Evolutionary conservation across 1,140 invertebrate species (phyloP).

Genomic region (Philotrypesis tridentata): DNA sequence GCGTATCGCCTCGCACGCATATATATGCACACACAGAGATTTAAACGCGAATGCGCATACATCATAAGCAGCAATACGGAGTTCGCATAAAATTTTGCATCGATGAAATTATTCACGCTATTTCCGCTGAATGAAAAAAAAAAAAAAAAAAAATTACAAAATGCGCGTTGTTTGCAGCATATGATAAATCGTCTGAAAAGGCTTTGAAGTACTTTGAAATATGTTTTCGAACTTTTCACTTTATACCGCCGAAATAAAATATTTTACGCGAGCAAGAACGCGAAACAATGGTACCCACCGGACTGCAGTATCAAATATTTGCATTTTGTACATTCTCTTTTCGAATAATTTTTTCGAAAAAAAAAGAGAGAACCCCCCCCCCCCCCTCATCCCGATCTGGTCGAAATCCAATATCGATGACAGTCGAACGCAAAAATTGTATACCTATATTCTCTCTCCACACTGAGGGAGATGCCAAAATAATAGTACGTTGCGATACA

Average conservation of each 20-base stretch:
- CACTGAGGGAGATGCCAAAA: too few relatives aligned
- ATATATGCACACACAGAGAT: too few relatives aligned
- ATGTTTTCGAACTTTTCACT: conserved; percentile 11
- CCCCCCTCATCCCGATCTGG: background rate
- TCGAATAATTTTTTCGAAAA: background rate
- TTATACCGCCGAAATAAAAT: background rate
- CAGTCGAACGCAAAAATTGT: background rate
- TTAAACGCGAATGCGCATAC: too few relatives aligned
- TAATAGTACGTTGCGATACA: too few relatives aligned
- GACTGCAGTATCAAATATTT: background rate
- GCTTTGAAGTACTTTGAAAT: conserved; percentile 7
- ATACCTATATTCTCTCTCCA: background rate
- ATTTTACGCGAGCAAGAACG: background rate
- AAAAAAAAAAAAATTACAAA: background rate
- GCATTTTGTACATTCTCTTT: background rate
- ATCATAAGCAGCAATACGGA: too few relatives aligned
- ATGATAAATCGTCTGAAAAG: background rate
- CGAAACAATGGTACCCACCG: background rate
- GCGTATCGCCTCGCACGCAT: too few relatives aligned
- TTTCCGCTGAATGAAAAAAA: too few relatives aligned
- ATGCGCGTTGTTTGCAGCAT: background rate
- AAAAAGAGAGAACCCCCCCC: background rate
- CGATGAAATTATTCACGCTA: too few relatives aligned
- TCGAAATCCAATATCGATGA: background rate
- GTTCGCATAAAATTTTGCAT: too few relatives aligned